A percentile compares a stretch with the other conserved stretches of the same genome.
Evolutionary conservation across 2,888 invertebrate species (phyloP).

Genomic region (Trachelus iudaicus): DNA sequence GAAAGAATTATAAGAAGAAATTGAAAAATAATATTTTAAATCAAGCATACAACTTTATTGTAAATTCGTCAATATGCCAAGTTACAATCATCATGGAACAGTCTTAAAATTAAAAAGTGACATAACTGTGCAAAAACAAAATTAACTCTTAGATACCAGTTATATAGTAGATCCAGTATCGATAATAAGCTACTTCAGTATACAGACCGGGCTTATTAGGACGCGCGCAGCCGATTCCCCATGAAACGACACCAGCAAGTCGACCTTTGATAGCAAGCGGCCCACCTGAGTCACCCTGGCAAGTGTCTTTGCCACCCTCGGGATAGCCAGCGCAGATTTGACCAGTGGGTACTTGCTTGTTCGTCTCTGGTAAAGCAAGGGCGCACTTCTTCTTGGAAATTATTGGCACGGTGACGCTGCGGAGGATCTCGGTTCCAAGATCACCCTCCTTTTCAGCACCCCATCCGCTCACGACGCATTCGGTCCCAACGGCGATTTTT

Average conservation of each 20-base stretch:
- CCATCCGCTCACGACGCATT: conserved; percentile 45
- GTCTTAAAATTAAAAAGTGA: no score
- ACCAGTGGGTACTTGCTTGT: conserved; percentile 45
- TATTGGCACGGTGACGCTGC: conserved; percentile 69
- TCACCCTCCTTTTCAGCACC: conserved; percentile 39
- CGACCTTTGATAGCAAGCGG: conserved; percentile 40
- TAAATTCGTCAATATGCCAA: no score
- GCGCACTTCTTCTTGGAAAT: conserved; percentile 67
- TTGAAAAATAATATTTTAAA: no score
- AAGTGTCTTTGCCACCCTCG: conserved; percentile 68
- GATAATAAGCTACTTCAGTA: conserved; percentile 68
- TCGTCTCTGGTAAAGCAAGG: conserved; percentile 60
- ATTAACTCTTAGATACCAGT: conserved; percentile 16
- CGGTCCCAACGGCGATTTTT: conserved; percentile 29
- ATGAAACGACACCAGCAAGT: conserved; percentile 50
- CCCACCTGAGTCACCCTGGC: conserved; percentile 55
- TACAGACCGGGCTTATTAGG: conserved; percentile 65
- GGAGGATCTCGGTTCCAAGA: conserved; percentile 48
- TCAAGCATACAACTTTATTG: no score
- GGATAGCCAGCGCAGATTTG: conserved; percentile 71
- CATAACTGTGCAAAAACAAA: no score
- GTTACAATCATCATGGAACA: no score
- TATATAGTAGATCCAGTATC: conserved; percentile 49
- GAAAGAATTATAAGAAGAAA: no score
- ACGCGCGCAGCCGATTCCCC: conserved; percentile 70